phyloP scores from a whole-genome alignment of 1,140 invertebrate species.

The Drosophila subpulchrella region DNA sequence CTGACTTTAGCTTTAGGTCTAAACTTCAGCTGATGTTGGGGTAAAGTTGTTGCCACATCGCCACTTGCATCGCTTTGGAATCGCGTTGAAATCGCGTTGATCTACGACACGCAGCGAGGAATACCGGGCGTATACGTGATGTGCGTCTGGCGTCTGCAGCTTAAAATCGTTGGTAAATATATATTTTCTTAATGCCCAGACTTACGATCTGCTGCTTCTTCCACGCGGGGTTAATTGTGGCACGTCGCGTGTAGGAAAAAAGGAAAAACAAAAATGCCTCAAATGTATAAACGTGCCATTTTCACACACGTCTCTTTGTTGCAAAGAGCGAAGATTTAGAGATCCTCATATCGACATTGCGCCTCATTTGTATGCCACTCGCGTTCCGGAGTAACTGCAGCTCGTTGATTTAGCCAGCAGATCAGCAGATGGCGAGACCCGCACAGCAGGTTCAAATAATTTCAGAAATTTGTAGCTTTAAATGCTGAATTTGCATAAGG shows the following conservation, averaged over 20 bases:
- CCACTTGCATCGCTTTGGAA: slow-evolving; percentile 52
- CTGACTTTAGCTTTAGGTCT: slow-evolving; percentile 32
- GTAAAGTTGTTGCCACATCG: slow-evolving; percentile 53
- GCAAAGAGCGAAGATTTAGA: slow-evolving; percentile 47
- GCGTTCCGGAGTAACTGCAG: slow-evolving; percentile 32
- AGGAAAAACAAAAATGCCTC: slow-evolving; percentile 49
- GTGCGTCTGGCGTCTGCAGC: slow-evolving; percentile 61
- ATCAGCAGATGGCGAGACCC: slow-evolving; percentile 39
- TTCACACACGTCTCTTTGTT: slow-evolving; percentile 69
- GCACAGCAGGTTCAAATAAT: slow-evolving; percentile 47
- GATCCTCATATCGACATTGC: slow-evolving; percentile 44
- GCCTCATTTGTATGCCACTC: slow-evolving; percentile 46
- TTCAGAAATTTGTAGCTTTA: slow-evolving; percentile 39
- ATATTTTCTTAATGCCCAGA: slow-evolving; percentile 54
- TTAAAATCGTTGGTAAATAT: slow-evolving; percentile 46
- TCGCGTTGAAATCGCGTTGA: slow-evolving; percentile 69
- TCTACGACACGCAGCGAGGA: slow-evolving; percentile 67
- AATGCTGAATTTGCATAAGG: slow-evolving; percentile 30
- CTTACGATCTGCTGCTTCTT: slow-evolving; percentile 9
- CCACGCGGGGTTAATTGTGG: slow-evolving; percentile 62
- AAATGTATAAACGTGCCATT: slow-evolving; percentile 78
- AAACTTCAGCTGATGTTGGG: slow-evolving; percentile 13
- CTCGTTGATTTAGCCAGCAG: slow-evolving; percentile 31
- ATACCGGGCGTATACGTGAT: slow-evolving; percentile 76
- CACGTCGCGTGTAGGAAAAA: slow-evolving; percentile 68